These are phyloP conservation scores for Phaethon lepturus DNA, from an alignment of 2,113 vertebrate genomes.

Conservation along the genomic window DNA sequence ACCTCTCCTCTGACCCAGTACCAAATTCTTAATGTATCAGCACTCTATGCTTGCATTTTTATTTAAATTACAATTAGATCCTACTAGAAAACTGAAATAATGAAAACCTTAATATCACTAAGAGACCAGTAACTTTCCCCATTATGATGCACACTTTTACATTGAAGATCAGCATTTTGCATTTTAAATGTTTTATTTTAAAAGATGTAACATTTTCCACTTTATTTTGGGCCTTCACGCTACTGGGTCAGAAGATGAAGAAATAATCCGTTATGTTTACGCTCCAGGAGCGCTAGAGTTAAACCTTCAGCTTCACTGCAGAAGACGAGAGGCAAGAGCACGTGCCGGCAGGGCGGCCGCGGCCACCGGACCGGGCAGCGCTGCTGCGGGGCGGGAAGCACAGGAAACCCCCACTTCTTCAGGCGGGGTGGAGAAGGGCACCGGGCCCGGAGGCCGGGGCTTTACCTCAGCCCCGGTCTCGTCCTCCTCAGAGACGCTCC, in stretches of 20 bases:
- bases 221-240: background rate
- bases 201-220: background rate
- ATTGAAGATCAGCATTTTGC: background rate
- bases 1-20: background rate
- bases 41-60: rapidly evolving
- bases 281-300: rapidly evolving
- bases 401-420: rapidly evolving
- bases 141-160: rapidly evolving
- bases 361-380: background rate
- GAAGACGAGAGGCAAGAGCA: background rate
- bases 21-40: background rate
- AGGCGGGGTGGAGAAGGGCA: no score
- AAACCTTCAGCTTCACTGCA: rapidly evolving
- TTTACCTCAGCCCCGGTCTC: constrained; percentile 34
- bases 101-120: background rate
- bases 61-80: background rate
- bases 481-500: constrained; percentile 31
- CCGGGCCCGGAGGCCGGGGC: background rate
- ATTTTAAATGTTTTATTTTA: background rate
- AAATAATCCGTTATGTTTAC: rapidly evolving
- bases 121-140: background rate
- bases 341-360: background rate
- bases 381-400: rapidly evolving
- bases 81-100: background rate
- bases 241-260: rapidly evolving